phyloP scores from a whole-genome alignment of 1,140 invertebrate species.

The Matsumurasca onukii region DNA sequence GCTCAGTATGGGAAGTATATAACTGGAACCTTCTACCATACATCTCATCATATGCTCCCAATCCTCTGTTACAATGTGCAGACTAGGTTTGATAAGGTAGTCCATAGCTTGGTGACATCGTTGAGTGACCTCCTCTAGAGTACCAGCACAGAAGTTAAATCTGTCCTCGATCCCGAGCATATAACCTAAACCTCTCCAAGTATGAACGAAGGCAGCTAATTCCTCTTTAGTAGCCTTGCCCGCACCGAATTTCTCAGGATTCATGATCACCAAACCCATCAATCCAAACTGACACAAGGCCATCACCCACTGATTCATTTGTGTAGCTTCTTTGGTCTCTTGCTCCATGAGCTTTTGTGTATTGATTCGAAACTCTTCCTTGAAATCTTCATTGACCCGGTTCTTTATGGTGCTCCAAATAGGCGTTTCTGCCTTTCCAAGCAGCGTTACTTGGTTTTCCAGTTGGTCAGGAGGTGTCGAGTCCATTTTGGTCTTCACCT shows the following conservation, averaged over 20 bases:
- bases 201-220: slow-evolving; percentile 71
- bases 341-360: slow-evolving; percentile 38
- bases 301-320: slow-evolving; percentile 72
- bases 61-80: slow-evolving; percentile 44
- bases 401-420: slow-evolving; percentile 40
- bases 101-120: slow-evolving; percentile 49
- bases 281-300: slow-evolving; percentile 83
- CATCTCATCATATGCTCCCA: slow-evolving; percentile 53
- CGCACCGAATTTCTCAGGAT: slow-evolving; percentile 66
- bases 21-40: slow-evolving; percentile 45
- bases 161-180: slow-evolving; percentile 78
- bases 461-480: slow-evolving; percentile 37
- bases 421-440: slow-evolving; percentile 21
- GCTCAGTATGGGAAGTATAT: slow-evolving; percentile 43
- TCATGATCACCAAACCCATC: slow-evolving; percentile 70
- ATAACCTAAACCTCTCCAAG: slow-evolving; percentile 79
- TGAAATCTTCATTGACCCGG: slow-evolving; percentile 34
- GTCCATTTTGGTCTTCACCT: slow-evolving; percentile 46
- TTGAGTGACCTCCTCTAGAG: slow-evolving; percentile 47
- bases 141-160: slow-evolving; percentile 60
- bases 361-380: slow-evolving; percentile 50
- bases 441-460: slow-evolving; percentile 32
- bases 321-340: slow-evolving; percentile 45
- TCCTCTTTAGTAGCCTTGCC: slow-evolving; percentile 55
- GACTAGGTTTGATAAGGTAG: slow-evolving; percentile 47